Percentiles rank a stretch among this genome's conserved stretches.
phyloP scores from a whole-genome alignment of 2,797 vertebrate species.

The Spinus olivaceus region DNA sequence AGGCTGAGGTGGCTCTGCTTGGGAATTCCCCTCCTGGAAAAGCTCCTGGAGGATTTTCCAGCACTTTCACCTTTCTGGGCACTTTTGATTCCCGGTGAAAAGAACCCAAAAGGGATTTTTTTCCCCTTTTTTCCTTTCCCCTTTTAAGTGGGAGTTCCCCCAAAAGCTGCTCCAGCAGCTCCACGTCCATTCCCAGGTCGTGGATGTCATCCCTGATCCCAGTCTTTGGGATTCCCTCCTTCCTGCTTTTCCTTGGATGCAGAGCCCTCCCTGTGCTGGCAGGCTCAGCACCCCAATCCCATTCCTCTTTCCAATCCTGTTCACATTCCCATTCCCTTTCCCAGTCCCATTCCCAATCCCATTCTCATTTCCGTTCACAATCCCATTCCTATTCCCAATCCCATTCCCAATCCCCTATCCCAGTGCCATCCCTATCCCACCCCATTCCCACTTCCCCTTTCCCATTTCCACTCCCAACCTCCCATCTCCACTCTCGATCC shows the following conservation, averaged over 20 bases:
- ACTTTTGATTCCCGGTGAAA: not conserved
- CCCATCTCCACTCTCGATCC: not conserved
- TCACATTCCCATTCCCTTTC: too few relatives aligned
- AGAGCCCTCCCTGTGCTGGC: not conserved
- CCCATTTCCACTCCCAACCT: not conserved
- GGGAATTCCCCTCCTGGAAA: not conserved
- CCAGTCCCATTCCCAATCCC: not conserved
- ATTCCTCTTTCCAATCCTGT: not conserved
- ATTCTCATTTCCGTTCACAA: not conserved
- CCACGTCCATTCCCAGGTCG: not conserved
- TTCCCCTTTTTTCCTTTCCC: not conserved
- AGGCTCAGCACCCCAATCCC: not conserved
- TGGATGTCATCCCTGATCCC: not conserved
- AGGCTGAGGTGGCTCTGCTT: not conserved
- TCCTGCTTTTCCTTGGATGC: not conserved
- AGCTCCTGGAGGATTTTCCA: not conserved
- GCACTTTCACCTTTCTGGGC: not conserved
- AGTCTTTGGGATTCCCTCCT: not conserved
- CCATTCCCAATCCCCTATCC: not conserved
- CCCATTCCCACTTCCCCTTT: not conserved
- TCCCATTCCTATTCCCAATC: not conserved
- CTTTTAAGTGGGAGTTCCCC: rapidly evolving
- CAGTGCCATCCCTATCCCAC: too few relatives aligned
- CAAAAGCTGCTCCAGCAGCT: not conserved
- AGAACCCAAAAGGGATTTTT: not conserved